phyloP scores from a whole-genome alignment of 2,797 vertebrate species.

The Gephyroberyx darwinii region DNA sequence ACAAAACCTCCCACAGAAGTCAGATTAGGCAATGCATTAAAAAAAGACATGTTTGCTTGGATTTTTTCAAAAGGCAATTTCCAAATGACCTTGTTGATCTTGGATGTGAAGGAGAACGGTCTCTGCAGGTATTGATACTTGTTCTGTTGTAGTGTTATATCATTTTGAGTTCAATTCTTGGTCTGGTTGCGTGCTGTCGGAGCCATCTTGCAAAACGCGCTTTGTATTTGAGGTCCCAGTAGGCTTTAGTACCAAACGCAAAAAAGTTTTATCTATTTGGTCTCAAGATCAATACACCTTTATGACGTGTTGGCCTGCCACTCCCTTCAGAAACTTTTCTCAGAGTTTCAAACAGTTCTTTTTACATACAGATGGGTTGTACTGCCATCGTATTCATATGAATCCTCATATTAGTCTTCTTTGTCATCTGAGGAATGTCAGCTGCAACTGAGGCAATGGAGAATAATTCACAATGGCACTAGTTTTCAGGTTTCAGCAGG shows the following conservation, averaged over 20 bases:
- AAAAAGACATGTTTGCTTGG: slow-evolving; percentile 25
- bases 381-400: not conserved
- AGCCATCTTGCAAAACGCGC: slow-evolving; percentile 6
- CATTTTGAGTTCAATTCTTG: slow-evolving; percentile 27
- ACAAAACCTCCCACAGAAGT: slow-evolving; percentile 32
- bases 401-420: not conserved
- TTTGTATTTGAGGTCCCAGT: slow-evolving; percentile 14
- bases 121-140: slow-evolving; percentile 43
- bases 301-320: not conserved
- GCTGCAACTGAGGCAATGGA: slow-evolving; percentile 8
- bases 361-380: slow-evolving; percentile 2
- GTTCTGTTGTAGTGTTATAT: slow-evolving; percentile 55
- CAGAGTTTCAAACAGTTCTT: not conserved
- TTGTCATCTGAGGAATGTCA: slow-evolving; percentile 9
- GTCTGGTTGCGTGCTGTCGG: slow-evolving; percentile 22
- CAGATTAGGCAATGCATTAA: slow-evolving; percentile 22
- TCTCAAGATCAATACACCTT: slow-evolving; percentile 5
- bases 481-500: not conserved
- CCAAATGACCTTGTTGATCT: slow-evolving; percentile 52
- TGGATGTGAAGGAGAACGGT: slow-evolving; percentile 42
- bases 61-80: slow-evolving; percentile 33
- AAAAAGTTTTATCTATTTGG: no score
- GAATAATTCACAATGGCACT: slow-evolving; percentile 12
- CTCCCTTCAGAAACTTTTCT: no score
- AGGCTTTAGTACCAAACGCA: no score